Base-by-base conservation (phyloP, 2,113 vertebrate species). In the Planiliza haematocheilus region DNA sequence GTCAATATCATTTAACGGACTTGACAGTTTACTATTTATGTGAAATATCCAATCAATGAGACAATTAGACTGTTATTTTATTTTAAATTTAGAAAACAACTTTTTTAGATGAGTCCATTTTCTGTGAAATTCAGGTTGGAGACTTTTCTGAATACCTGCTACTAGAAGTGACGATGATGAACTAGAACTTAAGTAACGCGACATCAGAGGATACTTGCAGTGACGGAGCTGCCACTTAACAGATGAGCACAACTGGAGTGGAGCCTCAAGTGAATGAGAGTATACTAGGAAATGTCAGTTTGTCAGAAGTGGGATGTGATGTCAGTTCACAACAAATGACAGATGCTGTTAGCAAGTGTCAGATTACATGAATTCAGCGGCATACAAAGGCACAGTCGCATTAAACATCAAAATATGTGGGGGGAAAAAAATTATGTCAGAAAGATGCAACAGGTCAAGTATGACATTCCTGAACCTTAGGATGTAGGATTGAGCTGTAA, bases 171-270 rank as follows among this genome's bases (percentile, higher is more conserved):
- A 3, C 24, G 24, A 46, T 39, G 50, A 63, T 50, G 41, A 57
- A 62, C 14, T 36, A 58, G 43, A 30, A 30, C 24, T 65, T 24
- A 42, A 38, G 45, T 69, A 69, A 60, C 57, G 43, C 36, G 21
- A 56, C 46, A 69, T 21, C 60, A 74, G 50, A 36, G 34, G 3
- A 52, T 50, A 48, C 61, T 55, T 74, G 64, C 45, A 62, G 39
- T 56, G 63, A 79, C 62, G 53, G 38, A 72, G 59, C 57, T 38
- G 42, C 61, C 36, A 46, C 43, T 70, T 63, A 56, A 69, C 14
- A 37, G 14, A 56, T 18, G 58, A 66, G 57, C 58, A 45, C 18
- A 50, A 39, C 36, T 70, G 30, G 9, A 70, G 24, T 37, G 59
- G 46, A 77, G 57, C 24, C 10, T 20, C 16, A 20, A 12, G 3